Evolutionary conservation across 2,888 invertebrate genomes (phyloP).

Genomic region (Cosmia pyralina): DNA sequence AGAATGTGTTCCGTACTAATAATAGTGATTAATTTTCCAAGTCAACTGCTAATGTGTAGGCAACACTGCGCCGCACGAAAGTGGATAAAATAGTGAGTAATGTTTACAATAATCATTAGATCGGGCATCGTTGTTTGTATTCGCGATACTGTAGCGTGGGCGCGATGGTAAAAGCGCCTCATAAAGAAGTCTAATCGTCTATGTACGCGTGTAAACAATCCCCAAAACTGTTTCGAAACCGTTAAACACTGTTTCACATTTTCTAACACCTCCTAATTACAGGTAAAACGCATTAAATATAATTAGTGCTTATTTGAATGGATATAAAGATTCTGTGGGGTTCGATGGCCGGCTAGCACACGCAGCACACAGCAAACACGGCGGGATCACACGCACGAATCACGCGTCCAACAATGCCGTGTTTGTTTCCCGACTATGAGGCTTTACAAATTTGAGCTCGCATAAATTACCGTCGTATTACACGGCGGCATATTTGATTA

Average conservation of each 20-base stretch:
- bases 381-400: conserved; percentile 75
- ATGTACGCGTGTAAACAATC: conserved; percentile 80
- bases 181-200: conserved; percentile 83
- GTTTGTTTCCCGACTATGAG: conserved; percentile 77
- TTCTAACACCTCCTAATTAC: conserved; percentile 88
- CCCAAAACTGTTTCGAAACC: conserved; percentile 80
- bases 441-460: conserved; percentile 72
- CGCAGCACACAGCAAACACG: conserved; percentile 68
- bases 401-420: conserved; percentile 76
- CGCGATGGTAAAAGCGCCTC: conserved; percentile 79
- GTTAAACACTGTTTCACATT: conserved; percentile 85
- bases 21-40: conserved; percentile 64
- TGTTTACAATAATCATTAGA: conserved; percentile 83
- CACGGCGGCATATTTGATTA: conserved; percentile 70
- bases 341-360: conserved; percentile 78
- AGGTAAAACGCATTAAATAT: conserved; percentile 87
- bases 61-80: conserved; percentile 61
- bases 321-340: conserved; percentile 78
- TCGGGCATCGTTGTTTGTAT: conserved; percentile 79
- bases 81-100: conserved; percentile 73
- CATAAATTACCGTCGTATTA: conserved; percentile 75
- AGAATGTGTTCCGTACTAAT: conserved; percentile 54
- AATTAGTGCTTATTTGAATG: conserved; percentile 87
- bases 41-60: conserved; percentile 58
- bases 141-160: conserved; percentile 77